phyloP scores from a whole-genome alignment of 2,888 invertebrate species.

The Griposia aprilina region DNA sequence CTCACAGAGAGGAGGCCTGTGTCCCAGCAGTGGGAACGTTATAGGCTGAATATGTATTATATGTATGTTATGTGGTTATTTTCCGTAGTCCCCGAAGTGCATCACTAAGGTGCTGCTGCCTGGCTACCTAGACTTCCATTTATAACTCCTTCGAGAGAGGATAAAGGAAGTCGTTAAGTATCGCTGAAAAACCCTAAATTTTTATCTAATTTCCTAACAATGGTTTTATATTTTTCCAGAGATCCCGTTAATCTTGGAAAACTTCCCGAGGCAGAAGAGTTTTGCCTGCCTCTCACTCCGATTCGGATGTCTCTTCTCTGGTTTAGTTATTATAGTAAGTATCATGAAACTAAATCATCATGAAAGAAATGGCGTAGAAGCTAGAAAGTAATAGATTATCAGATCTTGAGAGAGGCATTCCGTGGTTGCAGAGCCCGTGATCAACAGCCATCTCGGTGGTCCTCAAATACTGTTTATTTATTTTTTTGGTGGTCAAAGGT shows the following conservation, averaged over 20 bases:
- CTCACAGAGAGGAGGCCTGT: too few relatives aligned
- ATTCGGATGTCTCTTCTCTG: conserved; percentile 82
- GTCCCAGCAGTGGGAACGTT: too few relatives aligned
- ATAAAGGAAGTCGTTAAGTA: background rate
- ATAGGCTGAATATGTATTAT: too few relatives aligned
- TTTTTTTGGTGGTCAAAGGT: too few relatives aligned
- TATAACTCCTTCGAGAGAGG: background rate
- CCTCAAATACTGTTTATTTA: background rate
- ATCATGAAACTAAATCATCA: background rate
- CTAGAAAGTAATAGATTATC: background rate
- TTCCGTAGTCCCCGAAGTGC: background rate
- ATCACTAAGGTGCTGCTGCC: background rate
- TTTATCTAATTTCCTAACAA: background rate
- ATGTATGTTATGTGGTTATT: background rate
- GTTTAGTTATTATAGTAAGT: conserved; percentile 84
- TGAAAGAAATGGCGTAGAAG: background rate
- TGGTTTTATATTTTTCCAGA: conserved; percentile 71
- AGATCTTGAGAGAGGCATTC: background rate
- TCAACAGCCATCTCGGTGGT: background rate
- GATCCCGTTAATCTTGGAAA: conserved; percentile 81
- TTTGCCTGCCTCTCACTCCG: conserved; percentile 84
- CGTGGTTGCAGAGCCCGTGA: background rate
- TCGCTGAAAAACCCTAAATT: background rate
- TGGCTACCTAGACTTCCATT: background rate
- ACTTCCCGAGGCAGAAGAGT: conserved; percentile 80